Conservation (phyloP, 1,140 invertebrate species). For the Drepana arcuata region DNA sequence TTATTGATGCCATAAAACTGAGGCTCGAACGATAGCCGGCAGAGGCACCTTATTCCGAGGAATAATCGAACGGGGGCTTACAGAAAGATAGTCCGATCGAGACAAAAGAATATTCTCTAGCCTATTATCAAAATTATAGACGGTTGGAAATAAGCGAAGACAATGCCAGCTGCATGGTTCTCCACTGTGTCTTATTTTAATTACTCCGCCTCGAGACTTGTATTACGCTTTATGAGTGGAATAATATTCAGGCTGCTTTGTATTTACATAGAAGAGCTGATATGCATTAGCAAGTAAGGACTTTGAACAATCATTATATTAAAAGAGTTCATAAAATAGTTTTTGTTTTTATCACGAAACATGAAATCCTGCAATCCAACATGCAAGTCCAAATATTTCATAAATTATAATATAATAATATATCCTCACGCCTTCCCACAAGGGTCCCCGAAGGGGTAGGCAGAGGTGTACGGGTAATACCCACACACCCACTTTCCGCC, state of each 20-base stretch:
- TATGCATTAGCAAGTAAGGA: too few relatives aligned
- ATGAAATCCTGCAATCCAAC: too few relatives aligned
- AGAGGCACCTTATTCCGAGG: slow-evolving; percentile 21
- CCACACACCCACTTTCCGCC: too few relatives aligned
- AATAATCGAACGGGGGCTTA: slow-evolving; percentile 50
- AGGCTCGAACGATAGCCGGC: slow-evolving; percentile 25
- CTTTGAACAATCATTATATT: too few relatives aligned
- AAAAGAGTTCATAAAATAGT: too few relatives aligned
- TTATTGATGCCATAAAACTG: slow-evolving; percentile 41
- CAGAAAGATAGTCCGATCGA: slow-evolving; percentile 42
- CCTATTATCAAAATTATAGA: slow-evolving; percentile 69
- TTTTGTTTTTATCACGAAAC: too few relatives aligned
- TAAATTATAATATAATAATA: too few relatives aligned
- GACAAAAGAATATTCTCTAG: slow-evolving; percentile 69
- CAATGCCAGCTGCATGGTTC: slow-evolving; percentile 33
- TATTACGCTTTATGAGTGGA: slow-evolving; percentile 56
- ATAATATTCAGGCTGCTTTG: slow-evolving; percentile 44
- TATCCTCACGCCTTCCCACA: too few relatives aligned
- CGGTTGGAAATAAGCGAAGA: slow-evolving; percentile 40
- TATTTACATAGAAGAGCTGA: too few relatives aligned
- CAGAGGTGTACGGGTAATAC: too few relatives aligned
- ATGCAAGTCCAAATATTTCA: too few relatives aligned
- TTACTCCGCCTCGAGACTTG: slow-evolving; percentile 45
- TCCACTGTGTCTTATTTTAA: slow-evolving; percentile 57
- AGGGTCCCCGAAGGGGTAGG: too few relatives aligned